Evolutionary conservation across 2,888 invertebrate genomes (phyloP).

Genomic region (Zelleria hepariella): DNA sequence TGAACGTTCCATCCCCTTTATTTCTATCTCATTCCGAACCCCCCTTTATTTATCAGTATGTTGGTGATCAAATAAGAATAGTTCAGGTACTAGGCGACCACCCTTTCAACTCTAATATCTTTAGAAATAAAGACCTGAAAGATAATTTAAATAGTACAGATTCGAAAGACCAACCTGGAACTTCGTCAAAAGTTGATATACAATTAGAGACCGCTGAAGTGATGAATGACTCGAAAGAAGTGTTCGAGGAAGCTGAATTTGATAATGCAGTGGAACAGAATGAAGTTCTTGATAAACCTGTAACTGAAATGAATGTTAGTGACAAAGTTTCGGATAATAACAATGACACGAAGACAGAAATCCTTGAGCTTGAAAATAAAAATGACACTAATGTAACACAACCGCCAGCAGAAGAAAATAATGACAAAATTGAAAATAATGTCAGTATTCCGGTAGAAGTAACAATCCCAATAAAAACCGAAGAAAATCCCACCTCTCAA

Average conservation of each 20-base stretch:
- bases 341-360: not conserved
- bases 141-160: not conserved
- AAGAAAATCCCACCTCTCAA: not conserved
- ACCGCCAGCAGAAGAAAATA: slow-evolving; percentile 14
- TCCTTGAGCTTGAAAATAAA: not conserved
- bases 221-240: slow-evolving; percentile 8
- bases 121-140: slow-evolving; percentile 31
- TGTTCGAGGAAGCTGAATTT: slow-evolving; percentile 7
- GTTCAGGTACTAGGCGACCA: slow-evolving; percentile 56
- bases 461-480: not conserved
- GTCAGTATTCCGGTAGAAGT: not conserved
- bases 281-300: not conserved
- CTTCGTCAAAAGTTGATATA: not conserved
- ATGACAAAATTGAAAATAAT: slow-evolving; percentile 4
- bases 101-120: slow-evolving; percentile 39
- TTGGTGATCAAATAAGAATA: slow-evolving; percentile 58
- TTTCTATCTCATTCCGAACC: slow-evolving; percentile 58
- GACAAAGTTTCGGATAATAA: not conserved
- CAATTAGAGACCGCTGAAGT: not conserved
- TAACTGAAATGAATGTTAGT: not conserved
- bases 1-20: slow-evolving; percentile 44
- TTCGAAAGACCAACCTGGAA: not conserved
- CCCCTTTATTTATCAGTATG: slow-evolving; percentile 59
- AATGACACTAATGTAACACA: not conserved
- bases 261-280: not conserved